Percentiles rank a stretch among this genome's conserved stretches.
Evolutionary conservation across 2,888 invertebrate species (phyloP).

Genomic region (Trichogramma dendrolimi): DNA sequence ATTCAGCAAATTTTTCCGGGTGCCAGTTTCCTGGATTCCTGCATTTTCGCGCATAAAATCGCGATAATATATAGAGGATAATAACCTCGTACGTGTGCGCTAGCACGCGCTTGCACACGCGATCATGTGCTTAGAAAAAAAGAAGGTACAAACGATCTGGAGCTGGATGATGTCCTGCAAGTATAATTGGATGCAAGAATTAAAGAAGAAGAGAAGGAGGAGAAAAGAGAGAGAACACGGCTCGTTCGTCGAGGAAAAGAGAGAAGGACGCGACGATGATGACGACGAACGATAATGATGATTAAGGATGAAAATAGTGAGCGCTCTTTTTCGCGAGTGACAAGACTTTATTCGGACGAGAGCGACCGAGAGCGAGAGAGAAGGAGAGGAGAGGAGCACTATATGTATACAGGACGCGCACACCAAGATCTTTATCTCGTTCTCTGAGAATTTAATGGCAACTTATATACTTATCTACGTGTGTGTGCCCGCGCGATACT

Average conservation of each 20-base stretch:
- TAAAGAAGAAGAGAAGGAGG: not conserved
- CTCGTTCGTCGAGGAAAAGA: not conserved
- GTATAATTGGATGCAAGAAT: constrained; percentile 23
- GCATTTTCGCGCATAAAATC: constrained; percentile 6
- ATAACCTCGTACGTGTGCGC: not conserved
- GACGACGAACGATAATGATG: constrained; percentile 24
- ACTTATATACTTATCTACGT: not conserved
- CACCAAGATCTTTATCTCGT: constrained; percentile 14
- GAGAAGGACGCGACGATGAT: constrained; percentile 7
- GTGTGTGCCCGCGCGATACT: constrained; percentile 3
- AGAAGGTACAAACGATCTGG: constrained; percentile 3
- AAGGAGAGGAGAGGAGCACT: no score
- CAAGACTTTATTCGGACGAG: constrained; percentile 22
- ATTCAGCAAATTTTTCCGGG: not conserved
- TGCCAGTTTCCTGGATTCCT: constrained; percentile 8
- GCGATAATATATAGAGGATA: no score
- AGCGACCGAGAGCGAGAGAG: no score
- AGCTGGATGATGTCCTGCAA: constrained; percentile 21
- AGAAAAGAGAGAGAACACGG: not conserved
- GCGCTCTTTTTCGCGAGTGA: constrained; percentile 8
- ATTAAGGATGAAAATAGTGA: constrained; percentile 25
- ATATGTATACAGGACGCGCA: not conserved
- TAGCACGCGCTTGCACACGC: not conserved
- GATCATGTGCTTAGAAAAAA: constrained; percentile 20
- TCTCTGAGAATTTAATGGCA: constrained; percentile 20